Evolutionary conservation across 2,888 invertebrate species (phyloP), one percentile per base, ranked within the genome.

Genomic region (Spicauda simplicius): DNA sequence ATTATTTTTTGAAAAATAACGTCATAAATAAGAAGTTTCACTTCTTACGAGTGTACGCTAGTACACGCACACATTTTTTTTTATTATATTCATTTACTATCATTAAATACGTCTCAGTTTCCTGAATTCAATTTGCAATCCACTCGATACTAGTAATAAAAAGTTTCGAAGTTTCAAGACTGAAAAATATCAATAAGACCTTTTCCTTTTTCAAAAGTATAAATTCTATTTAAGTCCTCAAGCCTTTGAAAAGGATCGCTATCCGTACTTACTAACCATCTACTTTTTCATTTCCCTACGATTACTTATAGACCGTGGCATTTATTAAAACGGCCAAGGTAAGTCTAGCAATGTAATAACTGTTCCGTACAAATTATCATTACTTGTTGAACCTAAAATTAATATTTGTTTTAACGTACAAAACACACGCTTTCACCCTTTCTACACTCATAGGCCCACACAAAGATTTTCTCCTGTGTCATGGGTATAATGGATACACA

Each of bases 211-310:
- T 8, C 4, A n/a, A 7, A 60, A 60, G 33, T 25, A 25, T 25
- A 62, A 62, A 41, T 50, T 16, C 25, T 16, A 50, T 52, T 64
- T 45, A 57, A 37, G 33, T 33, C 50, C 33, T 7, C 11, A 37
- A 57, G 33, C 52, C 33, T 57, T 64, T 57, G 16, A 30, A 56
- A 41, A 50, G n/a, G n/a, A 57, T 18, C 57, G n/a, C 19, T 20
- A 52, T 25, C 25, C 25, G 25, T 25, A 20, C 64, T 37, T 25
- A 64, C 41, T 57, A 50, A 33, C 52, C 56, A 19, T 64, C 33
- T 64, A 57, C 57, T 64, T 64, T 64, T 56, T 50, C 63, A 18
- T 56, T 56, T 45, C 57, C 52, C 37, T 37, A 48, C 59, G 19
- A 50, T 59, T 64, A 62, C 57, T 64, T 52, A 64, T 64, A 57